Evolutionary conservation across 1,140 invertebrate genomes (phyloP).

Genomic region (Drosophila guanche): DNA sequence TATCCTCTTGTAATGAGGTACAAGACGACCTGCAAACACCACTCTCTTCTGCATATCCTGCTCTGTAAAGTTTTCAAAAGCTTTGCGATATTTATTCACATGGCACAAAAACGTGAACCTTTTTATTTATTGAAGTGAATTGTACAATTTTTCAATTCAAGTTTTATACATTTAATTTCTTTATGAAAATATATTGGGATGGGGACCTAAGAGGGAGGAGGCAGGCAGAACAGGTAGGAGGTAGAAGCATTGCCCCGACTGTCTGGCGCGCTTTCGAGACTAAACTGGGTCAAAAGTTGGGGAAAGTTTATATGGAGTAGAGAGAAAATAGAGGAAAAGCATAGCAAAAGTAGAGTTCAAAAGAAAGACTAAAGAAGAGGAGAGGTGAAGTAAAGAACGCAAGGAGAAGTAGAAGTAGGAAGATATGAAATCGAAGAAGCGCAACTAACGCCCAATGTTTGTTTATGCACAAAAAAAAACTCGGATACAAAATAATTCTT

Average conservation of each 20-base stretch:
- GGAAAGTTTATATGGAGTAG: slow-evolving; percentile 77
- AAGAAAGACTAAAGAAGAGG: slow-evolving; percentile 37
- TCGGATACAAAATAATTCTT: slow-evolving; percentile 1
- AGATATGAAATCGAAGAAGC: slow-evolving; percentile 4
- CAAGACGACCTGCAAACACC: not conserved
- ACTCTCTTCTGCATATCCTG: slow-evolving; percentile 19
- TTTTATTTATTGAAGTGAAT: slow-evolving; percentile 42
- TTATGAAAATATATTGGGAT: not conserved
- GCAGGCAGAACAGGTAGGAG: slow-evolving; percentile 14
- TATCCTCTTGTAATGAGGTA: too few relatives aligned
- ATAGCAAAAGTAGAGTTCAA: slow-evolving; percentile 56
- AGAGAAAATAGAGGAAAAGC: slow-evolving; percentile 66
- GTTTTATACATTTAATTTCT: slow-evolving; percentile 35
- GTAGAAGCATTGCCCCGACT: slow-evolving; percentile 43
- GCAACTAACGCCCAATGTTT: slow-evolving; percentile 24
- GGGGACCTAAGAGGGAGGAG: slow-evolving; percentile 18
- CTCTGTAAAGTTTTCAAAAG: slow-evolving; percentile 24
- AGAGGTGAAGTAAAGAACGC: slow-evolving; percentile 20
- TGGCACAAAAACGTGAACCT: slow-evolving; percentile 72
- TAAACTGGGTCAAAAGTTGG: slow-evolving; percentile 78
- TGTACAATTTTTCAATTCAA: slow-evolving; percentile 38
- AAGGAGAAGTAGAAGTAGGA: too few relatives aligned
- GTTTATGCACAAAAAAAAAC: slow-evolving; percentile 47
- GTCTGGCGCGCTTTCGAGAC: slow-evolving; percentile 43
- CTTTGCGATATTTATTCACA: slow-evolving; percentile 66